These are phyloP conservation scores for Harpagoxenus sublaevis DNA, from an alignment of 2,888 invertebrate genomes.

Conservation along the genomic window DNA sequence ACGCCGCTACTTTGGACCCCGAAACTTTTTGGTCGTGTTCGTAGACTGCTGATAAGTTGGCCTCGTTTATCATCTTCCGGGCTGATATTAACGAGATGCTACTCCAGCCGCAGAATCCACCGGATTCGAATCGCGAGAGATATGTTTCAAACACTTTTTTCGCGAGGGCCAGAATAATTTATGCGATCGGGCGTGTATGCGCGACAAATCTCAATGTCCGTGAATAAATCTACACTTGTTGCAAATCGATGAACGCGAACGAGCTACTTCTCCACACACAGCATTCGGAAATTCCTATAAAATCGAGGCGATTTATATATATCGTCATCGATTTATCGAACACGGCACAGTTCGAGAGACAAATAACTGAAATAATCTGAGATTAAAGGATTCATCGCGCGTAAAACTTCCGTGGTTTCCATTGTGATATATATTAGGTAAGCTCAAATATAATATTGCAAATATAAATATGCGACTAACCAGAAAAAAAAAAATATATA, in stretches of 20 bases:
- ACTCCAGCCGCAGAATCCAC: constrained; percentile 73
- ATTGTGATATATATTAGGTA: background rate
- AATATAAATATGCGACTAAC: background rate
- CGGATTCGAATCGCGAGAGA: constrained; percentile 72
- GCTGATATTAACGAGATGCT: constrained; percentile 76
- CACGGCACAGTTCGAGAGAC: background rate
- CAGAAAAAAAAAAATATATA: background rate
- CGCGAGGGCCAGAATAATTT: constrained; percentile 50
- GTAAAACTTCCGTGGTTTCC: constrained; percentile 1
- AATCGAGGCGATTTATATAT: constrained; percentile 45
- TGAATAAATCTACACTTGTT: constrained; percentile 71
- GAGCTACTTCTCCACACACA: constrained; percentile 19
- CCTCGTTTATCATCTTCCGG: constrained; percentile 78
- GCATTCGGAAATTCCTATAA: constrained; percentile 31
- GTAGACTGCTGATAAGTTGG: constrained; percentile 77
- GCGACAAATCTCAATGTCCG: constrained; percentile 55
- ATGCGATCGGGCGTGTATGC: constrained; percentile 39
- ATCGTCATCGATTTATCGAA: constrained; percentile 32
- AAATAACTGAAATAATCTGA: constrained; percentile 27
- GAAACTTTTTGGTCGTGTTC: constrained; percentile 76
- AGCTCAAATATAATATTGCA: background rate
- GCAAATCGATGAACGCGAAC: constrained; percentile 56
- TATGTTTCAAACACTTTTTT: constrained; percentile 72
- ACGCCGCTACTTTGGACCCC: constrained; percentile 72
- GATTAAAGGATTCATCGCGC: constrained; percentile 6